Evolutionary conservation across 2,113 vertebrate species (phyloP), one percentile per base, ranked within the genome.

Genomic region (Gopherus evgoodei): DNA sequence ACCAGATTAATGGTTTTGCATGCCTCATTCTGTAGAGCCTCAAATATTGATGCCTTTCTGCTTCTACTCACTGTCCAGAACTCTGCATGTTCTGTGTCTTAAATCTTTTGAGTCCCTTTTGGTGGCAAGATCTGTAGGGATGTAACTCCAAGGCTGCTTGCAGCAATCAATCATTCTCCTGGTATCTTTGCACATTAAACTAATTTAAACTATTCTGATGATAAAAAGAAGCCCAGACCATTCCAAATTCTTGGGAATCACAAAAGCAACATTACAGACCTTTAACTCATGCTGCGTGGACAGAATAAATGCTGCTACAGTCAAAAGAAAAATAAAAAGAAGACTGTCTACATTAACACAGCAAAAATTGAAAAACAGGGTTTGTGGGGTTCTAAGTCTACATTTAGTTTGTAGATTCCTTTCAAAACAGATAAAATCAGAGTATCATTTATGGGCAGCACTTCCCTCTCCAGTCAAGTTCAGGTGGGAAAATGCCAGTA

Each of bases 11-110:
- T 65, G 29, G 65, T 16, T n/a, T 21, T 57, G 90, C 49, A 7
- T 0, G 0, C 4, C 3, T 7, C 2, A 12, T 79, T 86, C 35
- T 50, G 14, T 78, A 84, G 6, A 79, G 25, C 44, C 90, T 83
- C 9, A 87, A 53, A 21, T 83, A 81, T 8, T 52, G 62, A 86
- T 69, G 1, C 1, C 16, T 88, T 93, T 84, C 22, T 1, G 21
- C 35, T 65, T 17, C 38, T 62, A 87, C 22, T 82, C 11, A 88
- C 24, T 17, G 76, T 2, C 52, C 69, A 9, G 5, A 80, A 91
- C 53, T 2, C 69, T 54, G 3, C 56, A 92, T 81, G 8, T 24
- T n/a, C 19, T 72, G 8, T 80, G 47, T 12, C 80, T 42, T 90
- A 81, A 53, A 52, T 76, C 29, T 29, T 6, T 87, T 24, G 75